Base-by-base conservation (phyloP, 2,797 vertebrate species). In the Vultur gryphus region DNA sequence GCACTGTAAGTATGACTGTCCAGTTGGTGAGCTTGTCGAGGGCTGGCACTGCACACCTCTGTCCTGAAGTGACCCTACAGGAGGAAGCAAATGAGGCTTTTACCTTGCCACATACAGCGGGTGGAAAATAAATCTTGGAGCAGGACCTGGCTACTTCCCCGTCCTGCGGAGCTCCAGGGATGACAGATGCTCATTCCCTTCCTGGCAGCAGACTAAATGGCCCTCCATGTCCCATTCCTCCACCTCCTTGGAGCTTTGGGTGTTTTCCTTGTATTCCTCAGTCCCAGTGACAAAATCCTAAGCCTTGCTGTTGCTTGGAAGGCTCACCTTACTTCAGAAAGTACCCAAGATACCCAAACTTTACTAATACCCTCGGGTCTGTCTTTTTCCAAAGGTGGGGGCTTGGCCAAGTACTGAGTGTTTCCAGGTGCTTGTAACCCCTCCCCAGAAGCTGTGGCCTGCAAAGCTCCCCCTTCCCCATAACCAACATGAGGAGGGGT, bases 1-100 rank as follows among this genome's bases (percentile, higher is more conserved):
- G 99, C 94, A 84, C 93, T 28, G 99, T 99, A 97, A 97, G 99
- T 98, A 48, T 44, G 54, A 54, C 81, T 69, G 57, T 89, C 87
- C 83, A 61, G 64, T 18, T 86, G 85, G 80, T 76, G 77, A 84
- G 39, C 64, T 13, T 82, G 54, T 73, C 0, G 24, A 55, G 86
- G 52, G 61, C 84, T 93, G 90, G 75, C 89, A 83, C 57, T 31
- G 44, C 28, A 39, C 7, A 5, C 89, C 77, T 80, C 82, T 73
- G 82, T 89, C 95, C 93, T 69, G 61, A 89, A 64, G 75, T 65
- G 78, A 93, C 84, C 70, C 73, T 48, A 13, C 17, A 37, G 75
- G 58, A 93, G 48, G 71, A 91, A 83, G 65, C 2, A 0, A 92
- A 35, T 1, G 4, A 57, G 24, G 72, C 76, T 87, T 80, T 94